Percentiles rank a stretch among this genome's conserved stretches.
Conservation (phyloP, 23 tunicate species). For the Corella eumyota region DNA sequence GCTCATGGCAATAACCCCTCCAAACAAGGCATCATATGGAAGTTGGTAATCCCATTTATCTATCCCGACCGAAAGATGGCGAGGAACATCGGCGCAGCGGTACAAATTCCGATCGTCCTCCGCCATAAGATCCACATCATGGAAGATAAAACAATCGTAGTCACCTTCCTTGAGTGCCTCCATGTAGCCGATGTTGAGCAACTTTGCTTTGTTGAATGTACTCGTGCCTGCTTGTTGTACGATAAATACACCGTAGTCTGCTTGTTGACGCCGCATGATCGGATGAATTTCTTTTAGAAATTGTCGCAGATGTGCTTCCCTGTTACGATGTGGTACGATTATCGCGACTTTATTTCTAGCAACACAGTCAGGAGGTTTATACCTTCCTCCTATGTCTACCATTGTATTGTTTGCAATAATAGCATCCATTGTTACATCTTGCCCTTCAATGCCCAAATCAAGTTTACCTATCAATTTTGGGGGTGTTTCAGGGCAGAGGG, state of each 20-base stretch:
- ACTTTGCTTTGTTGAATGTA: constrained; percentile 78
- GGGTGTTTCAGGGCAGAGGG: constrained; percentile 52
- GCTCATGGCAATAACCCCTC: constrained; percentile 70
- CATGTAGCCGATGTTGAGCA: constrained; percentile 61
- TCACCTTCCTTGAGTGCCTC: constrained; percentile 52
- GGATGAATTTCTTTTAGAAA: constrained; percentile 64
- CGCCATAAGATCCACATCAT: constrained; percentile 89
- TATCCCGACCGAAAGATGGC: constrained; percentile 76
- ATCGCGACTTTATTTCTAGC: constrained; percentile 72
- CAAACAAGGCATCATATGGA: constrained; percentile 72
- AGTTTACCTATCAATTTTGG: constrained; percentile 36
- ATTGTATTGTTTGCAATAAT: constrained; percentile 13
- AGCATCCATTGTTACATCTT: constrained; percentile 15
- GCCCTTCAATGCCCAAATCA: constrained; percentile 19
- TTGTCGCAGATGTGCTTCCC: constrained; percentile 56
- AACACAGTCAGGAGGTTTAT: constrained; percentile 36
- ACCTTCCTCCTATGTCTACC: constrained; percentile 40
- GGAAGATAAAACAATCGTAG: constrained; percentile 89
- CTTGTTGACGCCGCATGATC: constrained; percentile 66
- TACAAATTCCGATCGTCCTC: constrained; percentile 77
- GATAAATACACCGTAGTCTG: constrained; percentile 60
- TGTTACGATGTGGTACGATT: constrained; percentile 70
- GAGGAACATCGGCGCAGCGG: constrained; percentile 67
- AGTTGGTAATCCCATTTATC: constrained; percentile 76
- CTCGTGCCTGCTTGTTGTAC: constrained; percentile 59